Base-by-base conservation (phyloP, 2,797 vertebrate genomes). In the Myiothlypis coronata region DNA sequence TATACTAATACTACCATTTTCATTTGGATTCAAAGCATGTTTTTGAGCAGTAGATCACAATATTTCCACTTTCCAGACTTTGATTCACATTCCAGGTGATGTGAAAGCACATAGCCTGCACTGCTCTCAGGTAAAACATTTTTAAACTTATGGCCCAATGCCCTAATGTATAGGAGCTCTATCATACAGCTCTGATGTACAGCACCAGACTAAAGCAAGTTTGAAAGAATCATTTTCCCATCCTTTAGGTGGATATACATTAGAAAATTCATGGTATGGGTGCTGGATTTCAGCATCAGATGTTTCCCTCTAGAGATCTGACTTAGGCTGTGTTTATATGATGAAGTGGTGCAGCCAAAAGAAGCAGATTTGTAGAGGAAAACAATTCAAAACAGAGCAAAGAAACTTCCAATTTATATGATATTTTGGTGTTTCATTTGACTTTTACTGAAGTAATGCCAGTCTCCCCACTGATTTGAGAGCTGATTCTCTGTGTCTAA, bases 361-460 rank as follows among this genome's bases (percentile, higher is more conserved):
- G 46, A 83, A 60, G 61, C 41, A 75, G 64, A 85, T 91, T 52
- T 93, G 21, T n/a, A 68, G 60, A 83, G 34, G 49, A 75, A 95
- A 93, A 87, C 49, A 86, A 67, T 57, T 90, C 74, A 72, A 93
- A 95, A 83, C 34, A 87, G 52, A 83, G 68, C 34, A 83, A 83
- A 86, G 53, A 78, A 59, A 55, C 14, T 88, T 91, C 50, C 1
- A 0, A 85, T 85, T 83, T 70, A 41, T 53, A n/a, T n/a, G 28
- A 44, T 89, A 76, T 87, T 92, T 90, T 92, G 32, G 68, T 77
- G 21, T 44, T 26, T 96, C 85, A 68, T 83, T 76, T 77, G 68
- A 71, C 79, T 93, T 87, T 61, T 93, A 81, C 69, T 94, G 83
- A 94, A 90, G 72, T 78, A 81, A 79, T 50, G 57, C 34, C 75